Conservation (phyloP, 2,113 vertebrate genomes). For the Clarias magur region DNA sequence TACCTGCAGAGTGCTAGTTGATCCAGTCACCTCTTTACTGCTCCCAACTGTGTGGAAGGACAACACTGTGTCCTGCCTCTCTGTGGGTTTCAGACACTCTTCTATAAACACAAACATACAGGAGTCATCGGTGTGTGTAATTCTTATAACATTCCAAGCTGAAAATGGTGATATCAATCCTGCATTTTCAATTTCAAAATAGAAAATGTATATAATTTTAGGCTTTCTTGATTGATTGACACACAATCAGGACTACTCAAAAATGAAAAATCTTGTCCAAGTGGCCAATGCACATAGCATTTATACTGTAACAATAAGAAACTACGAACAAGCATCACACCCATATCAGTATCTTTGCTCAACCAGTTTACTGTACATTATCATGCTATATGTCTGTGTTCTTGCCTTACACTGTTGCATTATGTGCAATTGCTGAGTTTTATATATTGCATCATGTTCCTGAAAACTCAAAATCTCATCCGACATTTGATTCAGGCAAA, state of each 20-base stretch:
- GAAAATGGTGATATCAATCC: not conserved
- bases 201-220: not conserved
- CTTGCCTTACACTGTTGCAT: not conserved
- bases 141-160: not conserved
- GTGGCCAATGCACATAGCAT: not conserved
- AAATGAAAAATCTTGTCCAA: not conserved
- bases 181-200: not conserved
- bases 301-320: not conserved
- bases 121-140: not conserved
- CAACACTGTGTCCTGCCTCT: constrained; percentile 71
- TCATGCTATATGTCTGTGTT: not conserved
- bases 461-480: constrained; percentile 2
- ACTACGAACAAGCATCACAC: not conserved
- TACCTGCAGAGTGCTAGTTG: constrained; percentile 84
- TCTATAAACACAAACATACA: constrained; percentile 57
- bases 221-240: not conserved
- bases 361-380: not conserved
- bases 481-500: not conserved
- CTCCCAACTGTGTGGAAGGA: constrained; percentile 73
- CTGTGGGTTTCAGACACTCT: constrained; percentile 70
- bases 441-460: not conserved
- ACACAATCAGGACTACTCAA: not conserved
- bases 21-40: constrained; percentile 79
- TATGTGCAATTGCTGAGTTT: not conserved
- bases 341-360: not conserved